These are phyloP conservation scores for Coremacera marginata DNA, from an alignment of 2,888 invertebrate species.

Conservation along the genomic window DNA sequence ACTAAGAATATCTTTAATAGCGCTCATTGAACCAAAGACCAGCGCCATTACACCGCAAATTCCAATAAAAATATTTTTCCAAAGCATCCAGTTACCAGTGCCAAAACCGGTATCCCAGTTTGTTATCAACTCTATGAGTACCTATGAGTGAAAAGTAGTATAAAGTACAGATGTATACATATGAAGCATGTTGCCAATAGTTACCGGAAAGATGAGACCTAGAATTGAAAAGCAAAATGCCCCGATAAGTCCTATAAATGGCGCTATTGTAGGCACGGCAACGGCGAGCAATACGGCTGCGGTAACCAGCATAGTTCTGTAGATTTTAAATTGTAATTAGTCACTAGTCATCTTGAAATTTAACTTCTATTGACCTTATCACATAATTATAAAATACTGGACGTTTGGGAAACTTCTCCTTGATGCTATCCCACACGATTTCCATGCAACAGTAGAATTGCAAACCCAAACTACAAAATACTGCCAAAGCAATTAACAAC, in stretches of 20 bases:
- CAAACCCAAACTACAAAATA: constrained; percentile 94
- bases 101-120: constrained; percentile 89
- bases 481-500: constrained; percentile 87
- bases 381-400: constrained; percentile 81
- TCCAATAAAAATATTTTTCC: constrained; percentile 83
- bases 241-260: constrained; percentile 93
- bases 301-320: constrained; percentile 75
- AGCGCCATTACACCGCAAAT: constrained; percentile 85
- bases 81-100: constrained; percentile 77
- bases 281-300: constrained; percentile 83
- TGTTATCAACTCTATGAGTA: constrained; percentile 85
- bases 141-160: constrained; percentile 52
- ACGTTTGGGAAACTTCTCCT: constrained; percentile 78
- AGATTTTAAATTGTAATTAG: neutral
- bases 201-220: constrained; percentile 88
- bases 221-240: constrained; percentile 93
- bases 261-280: constrained; percentile 87
- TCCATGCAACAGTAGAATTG: constrained; percentile 97
- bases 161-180: neutral
- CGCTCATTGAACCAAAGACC: constrained; percentile 81
- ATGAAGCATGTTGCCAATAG: constrained; percentile 37
- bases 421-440: constrained; percentile 88
- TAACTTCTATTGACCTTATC: constrained; percentile 69
- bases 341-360: neutral
- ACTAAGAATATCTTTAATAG: constrained; percentile 74